A percentile compares a stretch with the other conserved stretches of the same genome.
These are phyloP conservation scores for Anguilla rostrata DNA, from an alignment of 2,113 vertebrate genomes.

Conservation along the genomic window DNA sequence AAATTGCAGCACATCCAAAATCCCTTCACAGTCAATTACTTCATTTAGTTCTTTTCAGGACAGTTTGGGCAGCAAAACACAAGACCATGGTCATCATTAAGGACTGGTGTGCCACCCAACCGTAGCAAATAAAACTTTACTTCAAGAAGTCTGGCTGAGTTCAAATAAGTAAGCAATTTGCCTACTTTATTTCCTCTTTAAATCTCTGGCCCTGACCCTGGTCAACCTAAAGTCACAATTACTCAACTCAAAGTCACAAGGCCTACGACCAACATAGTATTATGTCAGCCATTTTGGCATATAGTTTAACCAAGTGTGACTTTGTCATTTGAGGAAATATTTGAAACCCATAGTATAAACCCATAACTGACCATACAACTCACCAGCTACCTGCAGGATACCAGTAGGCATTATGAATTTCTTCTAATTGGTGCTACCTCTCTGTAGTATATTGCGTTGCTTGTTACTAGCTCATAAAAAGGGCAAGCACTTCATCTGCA, in stretches of 20 bases:
- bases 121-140: background rate
- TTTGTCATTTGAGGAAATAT: background rate
- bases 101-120: background rate
- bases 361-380: no score
- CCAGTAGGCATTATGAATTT: no score
- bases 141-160: background rate
- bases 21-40: background rate
- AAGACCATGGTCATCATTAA: background rate
- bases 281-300: background rate
- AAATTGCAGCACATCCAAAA: background rate
- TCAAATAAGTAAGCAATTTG: background rate
- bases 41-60: background rate
- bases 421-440: no score
- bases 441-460: no score
- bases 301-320: background rate
- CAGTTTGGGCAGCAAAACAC: background rate
- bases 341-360: no score
- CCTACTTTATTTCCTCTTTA: background rate
- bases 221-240: background rate
- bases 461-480: no score
- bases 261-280: background rate
- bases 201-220: background rate
- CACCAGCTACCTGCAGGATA: no score
- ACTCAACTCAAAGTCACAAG: no score
- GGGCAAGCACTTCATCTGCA: no score